phyloP scores from a whole-genome alignment of 2,888 invertebrate genomes.

The Habrosyne pyritoides region DNA sequence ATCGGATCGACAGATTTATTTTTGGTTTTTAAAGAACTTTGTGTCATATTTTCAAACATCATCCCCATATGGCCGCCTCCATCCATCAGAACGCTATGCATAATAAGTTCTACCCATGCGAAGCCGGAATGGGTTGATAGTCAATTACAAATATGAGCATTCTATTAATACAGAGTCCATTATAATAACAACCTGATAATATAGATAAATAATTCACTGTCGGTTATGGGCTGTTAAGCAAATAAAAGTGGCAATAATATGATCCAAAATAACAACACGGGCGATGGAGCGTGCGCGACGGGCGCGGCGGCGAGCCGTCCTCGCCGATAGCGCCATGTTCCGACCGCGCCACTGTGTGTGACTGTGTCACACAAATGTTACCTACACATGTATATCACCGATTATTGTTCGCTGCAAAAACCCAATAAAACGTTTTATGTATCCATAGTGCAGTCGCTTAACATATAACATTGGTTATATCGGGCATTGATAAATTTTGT shows the following conservation, averaged over 20 bases:
- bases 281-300: conserved; percentile 45
- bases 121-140: too few relatives aligned
- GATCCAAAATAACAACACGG: conserved; percentile 49
- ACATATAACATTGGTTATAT: too few relatives aligned
- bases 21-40: too few relatives aligned
- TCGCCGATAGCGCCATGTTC: conserved; percentile 32
- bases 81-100: too few relatives aligned
- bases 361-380: conserved; percentile 32
- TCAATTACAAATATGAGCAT: too few relatives aligned
- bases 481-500: too few relatives aligned
- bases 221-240: conserved; percentile 43
- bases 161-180: too few relatives aligned
- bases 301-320: conserved; percentile 24
- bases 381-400: conserved; percentile 29
- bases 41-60: too few relatives aligned
- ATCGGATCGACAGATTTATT: too few relatives aligned
- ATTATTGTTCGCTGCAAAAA: conserved; percentile 52
- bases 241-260: conserved; percentile 40
- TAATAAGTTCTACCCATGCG: too few relatives aligned
- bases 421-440: conserved; percentile 63
- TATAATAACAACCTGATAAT: too few relatives aligned
- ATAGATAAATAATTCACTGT: conserved; percentile 27
- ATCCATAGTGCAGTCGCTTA: conserved; percentile 39
- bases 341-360: not conserved
- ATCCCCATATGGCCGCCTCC: too few relatives aligned